Percentiles rank a stretch among this genome's conserved stretches.
These are phyloP conservation scores for Dicerorhinus sumatrensis DNA, from an alignment of 2,113 vertebrate species.

Conservation along the genomic window DNA sequence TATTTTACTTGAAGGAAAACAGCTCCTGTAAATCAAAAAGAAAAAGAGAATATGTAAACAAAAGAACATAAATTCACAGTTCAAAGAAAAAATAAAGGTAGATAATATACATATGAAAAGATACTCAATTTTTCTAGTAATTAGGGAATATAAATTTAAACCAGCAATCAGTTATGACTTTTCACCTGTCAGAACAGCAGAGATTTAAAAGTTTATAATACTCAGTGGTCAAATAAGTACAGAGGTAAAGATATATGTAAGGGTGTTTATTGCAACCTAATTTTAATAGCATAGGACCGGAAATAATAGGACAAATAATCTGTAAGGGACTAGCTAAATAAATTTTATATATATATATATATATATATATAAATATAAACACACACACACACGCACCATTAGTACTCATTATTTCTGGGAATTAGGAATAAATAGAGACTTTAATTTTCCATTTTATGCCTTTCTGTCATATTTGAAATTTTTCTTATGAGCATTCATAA, in stretches of 20 bases:
- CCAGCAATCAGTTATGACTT: background rate
- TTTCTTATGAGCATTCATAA: background rate
- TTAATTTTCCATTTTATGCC: background rate
- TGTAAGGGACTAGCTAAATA: background rate
- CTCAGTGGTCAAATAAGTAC: background rate
- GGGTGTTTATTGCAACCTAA: background rate
- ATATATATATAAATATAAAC: too few species aligned
- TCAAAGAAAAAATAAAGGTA: background rate
- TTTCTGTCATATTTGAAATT: slow-evolving; percentile 23
- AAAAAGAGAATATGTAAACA: background rate
- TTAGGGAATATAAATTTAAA: background rate
- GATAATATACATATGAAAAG: background rate
- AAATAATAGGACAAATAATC: background rate
- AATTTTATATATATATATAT: background rate
- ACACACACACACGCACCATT: background rate
- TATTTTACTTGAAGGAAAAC: slow-evolving; percentile 11
- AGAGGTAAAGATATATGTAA: background rate
- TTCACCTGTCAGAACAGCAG: background rate
- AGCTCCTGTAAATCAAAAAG: background rate
- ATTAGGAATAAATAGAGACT: background rate
- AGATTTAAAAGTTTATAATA: background rate
- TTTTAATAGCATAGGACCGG: background rate
- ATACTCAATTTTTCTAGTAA: background rate
- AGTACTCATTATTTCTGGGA: background rate
- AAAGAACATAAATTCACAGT: background rate